phyloP scores from a whole-genome alignment of 2,888 invertebrate genomes.

The Elysia crispata region DNA sequence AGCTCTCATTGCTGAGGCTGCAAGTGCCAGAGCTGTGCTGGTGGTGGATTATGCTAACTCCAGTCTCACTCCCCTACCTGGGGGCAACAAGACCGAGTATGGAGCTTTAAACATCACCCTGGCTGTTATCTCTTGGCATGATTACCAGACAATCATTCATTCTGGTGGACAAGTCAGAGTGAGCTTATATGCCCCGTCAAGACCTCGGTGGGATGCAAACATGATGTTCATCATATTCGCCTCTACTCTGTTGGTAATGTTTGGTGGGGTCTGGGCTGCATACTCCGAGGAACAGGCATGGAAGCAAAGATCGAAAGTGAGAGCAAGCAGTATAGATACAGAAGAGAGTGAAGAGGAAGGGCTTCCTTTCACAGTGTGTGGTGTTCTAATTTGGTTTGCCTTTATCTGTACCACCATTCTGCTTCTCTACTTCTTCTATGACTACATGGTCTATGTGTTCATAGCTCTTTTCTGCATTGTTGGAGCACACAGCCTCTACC shows the following conservation, averaged over 20 bases:
- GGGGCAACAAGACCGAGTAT: conserved; percentile 62
- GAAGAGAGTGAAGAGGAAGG: conserved; percentile 52
- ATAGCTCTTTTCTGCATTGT: conserved; percentile 79
- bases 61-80: conserved; percentile 52
- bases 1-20: conserved; percentile 62
- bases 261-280: conserved; percentile 78
- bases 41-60: conserved; percentile 57
- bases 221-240: conserved; percentile 77
- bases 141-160: conserved; percentile 22
- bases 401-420: conserved; percentile 78
- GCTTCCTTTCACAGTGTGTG: conserved; percentile 69
- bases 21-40: conserved; percentile 59
- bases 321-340: conserved; percentile 10
- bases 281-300: neutral
- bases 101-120: conserved; percentile 67
- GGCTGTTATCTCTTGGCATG: conserved; percentile 56
- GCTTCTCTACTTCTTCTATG: conserved; percentile 79
- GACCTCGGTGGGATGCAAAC: conserved; percentile 74
- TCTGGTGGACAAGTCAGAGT: conserved; percentile 51
- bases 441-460: conserved; percentile 79
- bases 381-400: conserved; percentile 76
- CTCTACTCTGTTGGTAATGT: conserved; percentile 76
- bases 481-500: conserved; percentile 76
- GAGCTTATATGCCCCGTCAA: conserved; percentile 61
- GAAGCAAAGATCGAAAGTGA: neutral